phyloP scores from a whole-genome alignment of 2,888 invertebrate species.

The Pteria penguin region DNA sequence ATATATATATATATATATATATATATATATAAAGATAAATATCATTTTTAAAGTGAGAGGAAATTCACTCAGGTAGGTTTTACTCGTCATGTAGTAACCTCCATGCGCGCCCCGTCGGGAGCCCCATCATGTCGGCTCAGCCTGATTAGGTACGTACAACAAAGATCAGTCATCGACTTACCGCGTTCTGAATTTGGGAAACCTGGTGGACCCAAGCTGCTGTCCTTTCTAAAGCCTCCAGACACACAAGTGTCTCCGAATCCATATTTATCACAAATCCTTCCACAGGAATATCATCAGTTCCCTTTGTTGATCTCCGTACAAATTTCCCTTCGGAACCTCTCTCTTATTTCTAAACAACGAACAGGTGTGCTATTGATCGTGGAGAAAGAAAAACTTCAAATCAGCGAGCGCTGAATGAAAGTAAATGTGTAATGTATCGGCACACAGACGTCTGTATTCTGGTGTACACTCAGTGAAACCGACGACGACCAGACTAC shows the following conservation, averaged over 20 bases:
- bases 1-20: too few relatives aligned
- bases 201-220: constrained; percentile 45
- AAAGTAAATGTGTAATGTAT: too few relatives aligned
- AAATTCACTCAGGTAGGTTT: too few relatives aligned
- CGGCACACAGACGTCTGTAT: too few relatives aligned
- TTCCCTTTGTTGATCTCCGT: constrained; percentile 4
- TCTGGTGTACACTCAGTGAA: too few relatives aligned
- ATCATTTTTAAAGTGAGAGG: too few relatives aligned
- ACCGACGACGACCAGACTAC: too few relatives aligned
- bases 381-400: neutral
- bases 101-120: neutral
- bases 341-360: neutral
- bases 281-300: neutral
- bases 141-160: neutral
- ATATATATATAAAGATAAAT: too few relatives aligned
- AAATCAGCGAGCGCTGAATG: too few relatives aligned
- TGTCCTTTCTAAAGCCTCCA: constrained; percentile 40
- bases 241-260: constrained; percentile 17
- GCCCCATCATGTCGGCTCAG: too few relatives aligned
- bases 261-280: constrained; percentile 24
- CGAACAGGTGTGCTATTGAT: neutral
- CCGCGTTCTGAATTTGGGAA: constrained; percentile 23
- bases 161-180: constrained; percentile 6
- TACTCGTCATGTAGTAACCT: too few relatives aligned
- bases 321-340: neutral